A percentile compares a stretch with the other conserved stretches of the same genome.
These are phyloP conservation scores for Alca torda DNA, from an alignment of 2,797 vertebrate species.

Conservation along the genomic window DNA sequence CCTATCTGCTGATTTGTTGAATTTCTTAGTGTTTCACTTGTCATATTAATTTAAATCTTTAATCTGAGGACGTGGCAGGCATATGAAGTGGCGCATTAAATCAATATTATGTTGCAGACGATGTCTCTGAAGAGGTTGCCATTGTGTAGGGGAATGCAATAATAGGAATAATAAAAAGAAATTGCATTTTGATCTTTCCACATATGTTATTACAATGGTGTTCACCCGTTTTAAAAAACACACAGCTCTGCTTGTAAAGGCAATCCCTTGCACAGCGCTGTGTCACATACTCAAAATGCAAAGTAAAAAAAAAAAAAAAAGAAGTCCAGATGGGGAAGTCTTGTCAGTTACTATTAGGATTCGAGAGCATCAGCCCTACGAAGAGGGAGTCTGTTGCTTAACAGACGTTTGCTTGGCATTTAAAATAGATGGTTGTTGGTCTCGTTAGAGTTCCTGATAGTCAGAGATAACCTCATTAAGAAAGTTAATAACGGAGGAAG, in stretches of 20 bases:
- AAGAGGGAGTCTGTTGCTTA: constrained; percentile 19
- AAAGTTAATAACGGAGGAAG: constrained; percentile 31
- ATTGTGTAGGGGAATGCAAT: constrained; percentile 46
- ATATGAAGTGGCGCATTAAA: constrained; percentile 53
- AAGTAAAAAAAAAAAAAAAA: background rate
- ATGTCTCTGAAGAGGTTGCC: constrained; percentile 44
- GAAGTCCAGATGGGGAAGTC: background rate
- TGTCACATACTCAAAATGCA: constrained; percentile 1
- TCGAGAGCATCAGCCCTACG: background rate
- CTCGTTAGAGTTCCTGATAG: constrained; percentile 43
- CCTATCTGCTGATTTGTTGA: constrained; percentile 36
- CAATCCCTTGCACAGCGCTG: background rate
- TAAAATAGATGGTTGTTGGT: constrained; percentile 31
- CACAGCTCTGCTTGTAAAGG: constrained; percentile 18
- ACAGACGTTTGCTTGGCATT: background rate
- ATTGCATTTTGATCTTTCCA: constrained; percentile 53
- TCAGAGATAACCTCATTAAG: constrained; percentile 13
- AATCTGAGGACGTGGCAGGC: constrained; percentile 44
- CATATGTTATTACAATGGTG: background rate
- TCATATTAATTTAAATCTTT: constrained; percentile 72
- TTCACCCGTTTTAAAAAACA: background rate
- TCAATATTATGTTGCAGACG: constrained; percentile 52
- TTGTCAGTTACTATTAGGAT: constrained; percentile 29
- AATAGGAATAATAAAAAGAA: constrained; percentile 61
- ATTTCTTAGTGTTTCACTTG: constrained; percentile 57